These are phyloP conservation scores for Myotis planiceps DNA, from an alignment of 2,797 vertebrate species.

Conservation along the genomic window DNA sequence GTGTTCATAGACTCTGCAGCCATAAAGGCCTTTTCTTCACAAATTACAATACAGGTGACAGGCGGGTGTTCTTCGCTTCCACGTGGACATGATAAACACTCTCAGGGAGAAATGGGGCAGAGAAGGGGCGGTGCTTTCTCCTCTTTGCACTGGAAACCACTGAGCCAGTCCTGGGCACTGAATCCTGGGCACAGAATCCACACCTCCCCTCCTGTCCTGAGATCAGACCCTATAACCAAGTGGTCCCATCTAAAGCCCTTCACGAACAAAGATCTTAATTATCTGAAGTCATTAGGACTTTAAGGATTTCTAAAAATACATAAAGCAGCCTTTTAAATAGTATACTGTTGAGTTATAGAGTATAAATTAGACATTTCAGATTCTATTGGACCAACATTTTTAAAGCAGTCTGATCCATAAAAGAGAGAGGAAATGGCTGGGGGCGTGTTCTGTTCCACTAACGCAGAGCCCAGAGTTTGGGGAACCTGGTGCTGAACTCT, in stretches of 20 bases:
- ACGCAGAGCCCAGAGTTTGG: background rate
- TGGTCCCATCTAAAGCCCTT: background rate
- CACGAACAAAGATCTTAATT: background rate
- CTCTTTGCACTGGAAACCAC: background rate
- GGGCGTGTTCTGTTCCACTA: background rate
- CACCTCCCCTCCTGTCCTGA: background rate
- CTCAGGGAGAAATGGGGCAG: background rate
- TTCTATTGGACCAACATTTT: background rate
- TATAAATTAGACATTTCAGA: conserved; percentile 20
- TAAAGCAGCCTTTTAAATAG: background rate
- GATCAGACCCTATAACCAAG: background rate
- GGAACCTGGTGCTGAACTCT: conserved; percentile 62
- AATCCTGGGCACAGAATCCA: background rate
- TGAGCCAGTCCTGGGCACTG: background rate
- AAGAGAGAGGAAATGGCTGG: conserved; percentile 39
- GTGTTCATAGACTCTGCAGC: background rate
- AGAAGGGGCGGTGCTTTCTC: background rate
- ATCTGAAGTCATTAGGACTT: background rate
- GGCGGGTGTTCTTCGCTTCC: background rate
- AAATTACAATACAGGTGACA: background rate
- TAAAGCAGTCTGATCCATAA: background rate
- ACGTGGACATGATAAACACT: background rate
- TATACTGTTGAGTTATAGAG: background rate
- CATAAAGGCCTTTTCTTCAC: background rate
- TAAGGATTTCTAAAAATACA: conserved; percentile 16